These are phyloP conservation scores for Trissolcus brochymenae DNA, from an alignment of 2,888 invertebrate species.

Conservation along the genomic window DNA sequence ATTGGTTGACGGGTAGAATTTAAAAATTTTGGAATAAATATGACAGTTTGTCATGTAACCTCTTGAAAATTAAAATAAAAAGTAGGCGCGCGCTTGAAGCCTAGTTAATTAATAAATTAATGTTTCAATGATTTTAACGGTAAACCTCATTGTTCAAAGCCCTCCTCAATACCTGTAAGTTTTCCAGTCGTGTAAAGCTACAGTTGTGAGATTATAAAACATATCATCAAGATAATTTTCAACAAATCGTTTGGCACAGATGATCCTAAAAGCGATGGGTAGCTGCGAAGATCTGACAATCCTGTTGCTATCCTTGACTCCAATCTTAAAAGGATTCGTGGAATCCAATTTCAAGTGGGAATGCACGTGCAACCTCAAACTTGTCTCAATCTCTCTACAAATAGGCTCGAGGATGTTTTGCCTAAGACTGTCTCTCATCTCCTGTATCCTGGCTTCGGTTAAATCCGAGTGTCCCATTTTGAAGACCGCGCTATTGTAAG, in stretches of 20 bases:
- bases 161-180: conserved; percentile 85
- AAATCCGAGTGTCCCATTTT: conserved; percentile 63
- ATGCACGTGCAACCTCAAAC: conserved; percentile 93
- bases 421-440: conserved; percentile 76
- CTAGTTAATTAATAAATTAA: too few species aligned
- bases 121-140: too few species aligned
- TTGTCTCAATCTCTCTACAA: conserved; percentile 93
- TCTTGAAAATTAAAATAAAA: too few species aligned
- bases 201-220: conserved; percentile 98
- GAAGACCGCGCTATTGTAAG: conserved; percentile 67
- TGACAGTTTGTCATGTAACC: too few species aligned
- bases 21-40: too few species aligned
- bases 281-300: conserved; percentile 67
- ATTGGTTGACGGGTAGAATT: too few species aligned
- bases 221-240: conserved; percentile 95
- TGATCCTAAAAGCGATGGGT: conserved; percentile 62
- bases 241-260: conserved; percentile 78
- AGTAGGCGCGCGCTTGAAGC: too few species aligned
- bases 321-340: conserved; percentile 83
- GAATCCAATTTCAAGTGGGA: conserved; percentile 89
- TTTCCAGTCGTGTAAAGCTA: conserved; percentile 97
- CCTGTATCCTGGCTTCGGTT: conserved; percentile 55
- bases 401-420: conserved; percentile 82
- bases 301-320: conserved; percentile 81
- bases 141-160: too few species aligned